Conservation (phyloP, 2,797 vertebrate species). For the Phrynocephalus vlangalii region DNA sequence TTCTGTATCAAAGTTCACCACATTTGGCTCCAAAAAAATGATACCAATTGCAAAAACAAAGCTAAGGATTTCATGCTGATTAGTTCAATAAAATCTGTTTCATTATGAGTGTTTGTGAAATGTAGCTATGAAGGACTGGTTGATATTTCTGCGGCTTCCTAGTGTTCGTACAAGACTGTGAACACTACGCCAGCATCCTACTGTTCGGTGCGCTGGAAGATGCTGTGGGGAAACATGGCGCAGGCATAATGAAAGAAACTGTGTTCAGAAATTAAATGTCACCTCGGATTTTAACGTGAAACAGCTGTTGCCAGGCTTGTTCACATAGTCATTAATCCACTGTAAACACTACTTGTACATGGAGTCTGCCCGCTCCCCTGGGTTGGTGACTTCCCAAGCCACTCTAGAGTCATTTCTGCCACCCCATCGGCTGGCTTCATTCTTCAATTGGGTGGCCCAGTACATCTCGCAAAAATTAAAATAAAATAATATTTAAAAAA, state of each 20-base stretch:
- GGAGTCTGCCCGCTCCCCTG: not conserved
- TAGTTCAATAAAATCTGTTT: conserved; percentile 94
- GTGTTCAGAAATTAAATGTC: conserved; percentile 41
- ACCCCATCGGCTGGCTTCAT: not conserved
- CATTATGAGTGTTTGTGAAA: conserved; percentile 95
- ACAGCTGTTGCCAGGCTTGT: conserved; percentile 13
- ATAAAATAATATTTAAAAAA: too few species aligned
- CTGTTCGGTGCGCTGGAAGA: conserved; percentile 71
- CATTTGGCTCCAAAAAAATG: conserved; percentile 96
- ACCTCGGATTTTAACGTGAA: conserved; percentile 39
- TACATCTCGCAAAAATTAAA: too few species aligned
- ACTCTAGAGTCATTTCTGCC: not conserved
- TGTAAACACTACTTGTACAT: not conserved
- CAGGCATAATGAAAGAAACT: conserved; percentile 54
- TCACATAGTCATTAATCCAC: not conserved
- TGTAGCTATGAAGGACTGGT: conserved; percentile 84
- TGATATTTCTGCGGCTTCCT: conserved; percentile 82
- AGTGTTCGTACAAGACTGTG: conserved; percentile 79
- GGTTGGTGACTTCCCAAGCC: not conserved
- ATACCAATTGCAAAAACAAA: conserved; percentile 91
- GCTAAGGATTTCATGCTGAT: conserved; percentile 90
- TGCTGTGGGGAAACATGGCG: conserved; percentile 70
- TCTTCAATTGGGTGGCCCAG: not conserved
- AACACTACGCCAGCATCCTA: conserved; percentile 75
- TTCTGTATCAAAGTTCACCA: conserved; percentile 96